Evolutionary conservation across 2,888 invertebrate genomes (phyloP).

Genomic region (Melipona beecheii): DNA sequence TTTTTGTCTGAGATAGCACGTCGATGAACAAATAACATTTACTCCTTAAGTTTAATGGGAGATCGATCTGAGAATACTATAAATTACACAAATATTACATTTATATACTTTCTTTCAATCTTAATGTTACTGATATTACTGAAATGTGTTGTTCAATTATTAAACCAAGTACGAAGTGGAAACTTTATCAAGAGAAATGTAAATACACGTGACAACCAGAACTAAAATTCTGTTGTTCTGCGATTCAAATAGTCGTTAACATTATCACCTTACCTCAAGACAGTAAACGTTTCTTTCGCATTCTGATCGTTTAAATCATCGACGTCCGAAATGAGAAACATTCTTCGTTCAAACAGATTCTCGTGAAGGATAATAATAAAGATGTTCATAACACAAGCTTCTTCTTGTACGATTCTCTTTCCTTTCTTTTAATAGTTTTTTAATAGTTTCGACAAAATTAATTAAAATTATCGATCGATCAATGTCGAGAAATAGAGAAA

Average conservation of each 20-base stretch:
- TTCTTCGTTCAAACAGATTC: background rate
- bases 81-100: background rate
- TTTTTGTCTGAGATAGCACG: background rate
- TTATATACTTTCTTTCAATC: background rate
- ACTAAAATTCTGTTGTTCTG: background rate
- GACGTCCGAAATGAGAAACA: background rate
- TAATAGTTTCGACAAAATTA: background rate
- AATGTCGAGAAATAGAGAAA: background rate
- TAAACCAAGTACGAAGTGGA: background rate
- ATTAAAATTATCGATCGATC: background rate
- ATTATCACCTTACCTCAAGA: no score
- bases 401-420: background rate
- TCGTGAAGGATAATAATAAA: background rate
- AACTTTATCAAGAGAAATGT: background rate
- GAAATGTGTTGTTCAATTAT: background rate
- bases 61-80: background rate
- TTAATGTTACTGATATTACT: background rate
- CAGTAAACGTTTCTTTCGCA: background rate
- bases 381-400: background rate
- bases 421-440: background rate
- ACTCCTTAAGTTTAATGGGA: background rate
- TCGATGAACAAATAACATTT: slow-evolving; percentile 1
- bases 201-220: background rate
- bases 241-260: background rate
- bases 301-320: background rate